Conservation (phyloP, 1,140 invertebrate species). For the Pseudobourletiella spinata region DNA sequence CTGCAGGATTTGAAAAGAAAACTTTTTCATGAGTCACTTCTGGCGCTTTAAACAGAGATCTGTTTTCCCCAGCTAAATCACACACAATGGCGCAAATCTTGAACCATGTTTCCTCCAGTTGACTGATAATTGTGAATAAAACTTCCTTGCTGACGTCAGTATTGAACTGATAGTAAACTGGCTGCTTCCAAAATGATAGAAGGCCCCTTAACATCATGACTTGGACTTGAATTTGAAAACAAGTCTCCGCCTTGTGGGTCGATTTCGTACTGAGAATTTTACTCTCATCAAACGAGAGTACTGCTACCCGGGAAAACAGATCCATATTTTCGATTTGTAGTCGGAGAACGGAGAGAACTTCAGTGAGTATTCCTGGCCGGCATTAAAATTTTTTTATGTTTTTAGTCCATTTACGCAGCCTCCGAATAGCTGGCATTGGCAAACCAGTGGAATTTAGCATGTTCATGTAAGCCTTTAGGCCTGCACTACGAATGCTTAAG, state of each 20-base stretch:
- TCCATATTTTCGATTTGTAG: background rate
- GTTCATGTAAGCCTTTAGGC: constrained; percentile 14
- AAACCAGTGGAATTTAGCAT: background rate
- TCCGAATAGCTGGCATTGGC: constrained; percentile 5
- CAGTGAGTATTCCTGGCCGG: background rate
- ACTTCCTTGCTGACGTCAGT: constrained; percentile 33
- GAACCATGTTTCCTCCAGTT: constrained; percentile 22
- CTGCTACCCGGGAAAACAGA: background rate
- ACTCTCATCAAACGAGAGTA: constrained; percentile 18
- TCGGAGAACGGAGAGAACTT: constrained; percentile 1
- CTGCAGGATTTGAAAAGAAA: constrained; percentile 20
- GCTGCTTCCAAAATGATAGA: constrained; percentile 39
- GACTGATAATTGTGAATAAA: constrained; percentile 21
- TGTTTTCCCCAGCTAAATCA: constrained; percentile 26
- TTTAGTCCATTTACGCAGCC: background rate
- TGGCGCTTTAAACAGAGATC: constrained; percentile 14
- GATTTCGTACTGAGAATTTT: background rate
- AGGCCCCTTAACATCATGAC: constrained; percentile 28
- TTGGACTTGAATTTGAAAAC: constrained; percentile 12
- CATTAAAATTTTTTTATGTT: constrained; percentile 5
- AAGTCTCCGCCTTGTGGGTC: background rate
- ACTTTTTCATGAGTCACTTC: constrained; percentile 7
- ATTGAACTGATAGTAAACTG: constrained; percentile 38
- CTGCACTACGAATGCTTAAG: background rate
- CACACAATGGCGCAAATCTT: constrained; percentile 18